Evolutionary conservation across 2,888 invertebrate species (phyloP).

Genomic region (Parthenolecanium corni): DNA sequence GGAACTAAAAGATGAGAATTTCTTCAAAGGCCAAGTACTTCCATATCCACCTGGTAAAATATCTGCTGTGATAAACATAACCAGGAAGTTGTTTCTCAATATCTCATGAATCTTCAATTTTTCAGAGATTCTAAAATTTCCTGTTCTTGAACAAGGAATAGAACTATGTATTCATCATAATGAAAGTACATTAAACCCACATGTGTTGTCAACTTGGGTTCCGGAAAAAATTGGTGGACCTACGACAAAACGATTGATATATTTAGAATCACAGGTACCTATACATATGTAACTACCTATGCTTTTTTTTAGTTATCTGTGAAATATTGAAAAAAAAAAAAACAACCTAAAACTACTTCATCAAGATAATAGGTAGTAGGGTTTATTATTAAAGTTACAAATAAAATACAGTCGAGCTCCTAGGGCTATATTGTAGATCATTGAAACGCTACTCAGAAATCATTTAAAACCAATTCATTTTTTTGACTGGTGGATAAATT

Average conservation of each 20-base stretch:
- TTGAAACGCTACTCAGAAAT: too few relatives aligned
- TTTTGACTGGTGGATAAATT: too few relatives aligned
- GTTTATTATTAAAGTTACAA: too few relatives aligned
- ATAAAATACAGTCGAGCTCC: too few relatives aligned
- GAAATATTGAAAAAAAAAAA: too few relatives aligned
- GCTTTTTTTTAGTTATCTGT: not conserved
- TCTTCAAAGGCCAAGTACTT: constrained; percentile 6
- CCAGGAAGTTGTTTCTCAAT: not conserved
- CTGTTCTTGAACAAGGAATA: constrained; percentile 32
- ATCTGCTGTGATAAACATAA: not conserved
- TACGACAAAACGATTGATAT: constrained; percentile 68
- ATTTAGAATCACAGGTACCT: constrained; percentile 77
- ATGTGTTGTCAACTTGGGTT: constrained; percentile 81
- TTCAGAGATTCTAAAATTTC: constrained; percentile 22
- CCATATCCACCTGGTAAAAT: constrained; percentile 12
- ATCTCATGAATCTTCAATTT: not conserved
- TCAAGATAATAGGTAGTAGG: too few relatives aligned
- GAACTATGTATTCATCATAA: constrained; percentile 73
- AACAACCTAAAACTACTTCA: too few relatives aligned
- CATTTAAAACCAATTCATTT: too few relatives aligned
- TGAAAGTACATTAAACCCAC: constrained; percentile 70
- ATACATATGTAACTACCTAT: not conserved
- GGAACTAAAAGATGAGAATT: constrained; percentile 55
- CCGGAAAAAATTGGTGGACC: constrained; percentile 78
- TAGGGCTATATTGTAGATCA: too few relatives aligned